Evolutionary conservation across 2,888 invertebrate genomes (phyloP), one percentile per base, ranked within the genome.

Genomic region (Napeogenes inachia): DNA sequence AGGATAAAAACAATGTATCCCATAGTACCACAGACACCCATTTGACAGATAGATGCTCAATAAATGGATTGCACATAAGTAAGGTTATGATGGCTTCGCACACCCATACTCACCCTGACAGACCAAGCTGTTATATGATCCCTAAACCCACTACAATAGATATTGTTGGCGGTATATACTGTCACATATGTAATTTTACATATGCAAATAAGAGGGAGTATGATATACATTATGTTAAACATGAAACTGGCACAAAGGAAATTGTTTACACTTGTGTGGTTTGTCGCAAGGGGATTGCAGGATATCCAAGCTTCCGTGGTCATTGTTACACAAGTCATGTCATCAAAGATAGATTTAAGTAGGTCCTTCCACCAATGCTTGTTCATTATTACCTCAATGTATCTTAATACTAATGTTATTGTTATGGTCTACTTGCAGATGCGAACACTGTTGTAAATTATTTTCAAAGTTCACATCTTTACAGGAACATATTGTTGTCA

Each of bases 321-420:
- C 93, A 93, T 77, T 92, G 93, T 78, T 93, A 93, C 75, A 75
- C 76, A 56, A 79, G 80, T 12, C 93, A 93, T 75, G 91, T 92
- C 53, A 86, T 86, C 30, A 92, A 92, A 74, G 86, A 91, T 60
- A 85, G 89, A 79, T 92, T 88, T 74, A 91, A 87, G 92, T 92
- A 71, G 86, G 91, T 63, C 45, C 13, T 30, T 21, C 21, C 57
- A 59, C 21, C 21, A 53, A 54, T 57, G 13, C 35, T 21, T 12
- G 12, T 57, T 57, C 8, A 30, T 10, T 38, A 35, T 42, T 56
- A 35, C 47, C 13, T 56, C 54, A 8, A 33, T 13, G 21, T 50
- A 54, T 54, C 45, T 46, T 12, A 59, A 50, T 50, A 50, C 30
- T 50, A 42, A 10, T 42, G 3, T 42, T 42, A 42, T 10, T 42